phyloP scores from a whole-genome alignment of 2,888 invertebrate genomes.

The Oscheius sp. region DNA sequence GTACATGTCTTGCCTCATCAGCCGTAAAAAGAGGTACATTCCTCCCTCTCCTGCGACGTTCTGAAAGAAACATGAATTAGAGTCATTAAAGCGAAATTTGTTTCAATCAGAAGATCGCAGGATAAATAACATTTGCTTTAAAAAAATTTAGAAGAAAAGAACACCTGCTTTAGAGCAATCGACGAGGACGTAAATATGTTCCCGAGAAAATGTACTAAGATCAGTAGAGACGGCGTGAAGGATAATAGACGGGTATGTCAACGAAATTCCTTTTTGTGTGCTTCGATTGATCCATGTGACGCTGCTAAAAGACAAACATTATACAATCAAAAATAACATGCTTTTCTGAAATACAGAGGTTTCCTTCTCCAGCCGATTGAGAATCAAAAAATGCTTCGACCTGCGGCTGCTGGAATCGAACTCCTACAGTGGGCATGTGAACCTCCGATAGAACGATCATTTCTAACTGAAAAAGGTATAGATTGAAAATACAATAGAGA shows the following conservation, averaged over 20 bases:
- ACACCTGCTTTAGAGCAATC: slow-evolving; percentile 74
- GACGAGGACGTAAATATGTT: slow-evolving; percentile 81
- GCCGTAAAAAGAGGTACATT: slow-evolving; percentile 42
- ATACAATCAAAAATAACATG: slow-evolving; percentile 8
- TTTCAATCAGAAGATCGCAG: slow-evolving; percentile 8
- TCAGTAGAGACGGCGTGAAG: slow-evolving; percentile 83
- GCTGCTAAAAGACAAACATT: slow-evolving; percentile 33
- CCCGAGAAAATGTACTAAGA: slow-evolving; percentile 76
- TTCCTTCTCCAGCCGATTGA: slow-evolving; percentile 57
- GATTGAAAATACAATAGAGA: background rate
- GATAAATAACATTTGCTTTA: background rate
- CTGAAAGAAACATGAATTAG: slow-evolving; percentile 35
- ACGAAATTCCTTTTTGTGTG: slow-evolving; percentile 76
- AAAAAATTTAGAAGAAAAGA: too few species aligned
- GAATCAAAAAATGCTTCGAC: slow-evolving; percentile 56
- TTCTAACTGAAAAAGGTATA: background rate
- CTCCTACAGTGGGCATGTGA: slow-evolving; percentile 49
- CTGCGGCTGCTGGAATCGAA: slow-evolving; percentile 51
- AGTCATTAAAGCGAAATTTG: slow-evolving; percentile 10
- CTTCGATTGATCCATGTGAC: slow-evolving; percentile 42
- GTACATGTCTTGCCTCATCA: slow-evolving; percentile 42
- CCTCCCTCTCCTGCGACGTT: slow-evolving; percentile 42
- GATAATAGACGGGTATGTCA: slow-evolving; percentile 81
- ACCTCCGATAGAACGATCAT: slow-evolving; percentile 48
- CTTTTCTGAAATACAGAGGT: slow-evolving; percentile 58